Conservation (phyloP, 2,797 vertebrate genomes). For the Anguilla obscura region DNA sequence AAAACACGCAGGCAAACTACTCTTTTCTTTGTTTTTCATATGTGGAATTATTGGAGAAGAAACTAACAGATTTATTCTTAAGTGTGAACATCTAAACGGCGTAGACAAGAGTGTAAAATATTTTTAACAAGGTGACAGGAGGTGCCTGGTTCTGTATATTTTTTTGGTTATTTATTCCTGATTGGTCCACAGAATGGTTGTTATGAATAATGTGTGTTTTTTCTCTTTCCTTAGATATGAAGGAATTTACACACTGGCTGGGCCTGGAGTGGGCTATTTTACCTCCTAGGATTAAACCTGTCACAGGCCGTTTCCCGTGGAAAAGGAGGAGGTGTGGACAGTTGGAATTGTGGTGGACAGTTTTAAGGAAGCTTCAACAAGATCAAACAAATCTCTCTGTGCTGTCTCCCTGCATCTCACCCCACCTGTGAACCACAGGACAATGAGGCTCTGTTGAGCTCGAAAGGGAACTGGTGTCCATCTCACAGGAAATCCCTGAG, state of each 20-base stretch:
- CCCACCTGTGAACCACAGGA: not conserved
- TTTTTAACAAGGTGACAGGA: not conserved
- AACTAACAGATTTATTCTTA: not conserved
- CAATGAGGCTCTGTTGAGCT: not conserved
- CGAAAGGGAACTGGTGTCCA: not conserved
- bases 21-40: not conserved
- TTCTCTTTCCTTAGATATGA: constrained; percentile 13
- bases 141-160: not conserved
- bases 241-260: not conserved
- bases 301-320: not conserved
- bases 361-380: not conserved
- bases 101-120: not conserved
- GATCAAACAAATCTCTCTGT: not conserved
- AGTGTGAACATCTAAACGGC: not conserved
- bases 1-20: not conserved
- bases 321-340: not conserved
- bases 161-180: not conserved
- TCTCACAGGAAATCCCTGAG: not conserved
- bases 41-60: not conserved
- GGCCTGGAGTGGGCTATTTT: not conserved
- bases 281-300: not conserved
- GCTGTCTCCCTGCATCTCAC: not conserved
- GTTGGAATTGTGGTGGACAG: not conserved
- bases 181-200: not conserved
- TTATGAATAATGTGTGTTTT: not conserved